Evolutionary conservation across 2,888 invertebrate genomes (phyloP).

Genomic region (Merodon equestris): DNA sequence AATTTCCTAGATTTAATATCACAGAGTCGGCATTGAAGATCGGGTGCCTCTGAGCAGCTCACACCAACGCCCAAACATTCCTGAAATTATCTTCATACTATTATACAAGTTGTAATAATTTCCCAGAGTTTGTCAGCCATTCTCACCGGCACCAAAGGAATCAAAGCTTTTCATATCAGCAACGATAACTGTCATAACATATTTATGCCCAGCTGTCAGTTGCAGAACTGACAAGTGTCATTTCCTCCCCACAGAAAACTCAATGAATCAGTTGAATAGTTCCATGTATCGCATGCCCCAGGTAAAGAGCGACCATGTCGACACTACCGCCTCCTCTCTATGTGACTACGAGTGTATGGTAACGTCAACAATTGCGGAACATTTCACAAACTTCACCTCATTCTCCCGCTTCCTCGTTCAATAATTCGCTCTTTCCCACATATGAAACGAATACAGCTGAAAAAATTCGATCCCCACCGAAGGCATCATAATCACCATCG

Average conservation of each 20-base stretch:
- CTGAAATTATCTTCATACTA: too few species aligned
- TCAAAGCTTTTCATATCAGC: too few species aligned
- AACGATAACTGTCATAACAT: slow-evolving; percentile 1
- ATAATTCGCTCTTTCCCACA: slow-evolving; percentile 9
- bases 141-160: too few species aligned
- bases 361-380: slow-evolving; percentile 3
- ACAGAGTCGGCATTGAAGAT: too few species aligned
- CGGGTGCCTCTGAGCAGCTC: too few species aligned
- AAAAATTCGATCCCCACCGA: slow-evolving; percentile 41
- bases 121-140: too few species aligned
- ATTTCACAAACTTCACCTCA: not conserved
- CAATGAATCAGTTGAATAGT: slow-evolving; percentile 2
- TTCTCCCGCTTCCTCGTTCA: too few species aligned
- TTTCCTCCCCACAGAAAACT: slow-evolving; percentile 8
- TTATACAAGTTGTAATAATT: too few species aligned
- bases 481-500: slow-evolving; percentile 42
- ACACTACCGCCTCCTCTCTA: too few species aligned
- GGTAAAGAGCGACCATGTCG: not conserved
- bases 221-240: slow-evolving; percentile 18
- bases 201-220: not conserved
- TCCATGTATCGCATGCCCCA: not conserved
- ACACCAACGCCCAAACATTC: too few species aligned
- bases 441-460: slow-evolving; percentile 2
- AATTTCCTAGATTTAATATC: too few species aligned
- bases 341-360: too few species aligned